Percentiles rank a stretch among this genome's conserved stretches.
phyloP scores from a whole-genome alignment of 64 coral and sea anemone species.

The Montipora cactus region DNA sequence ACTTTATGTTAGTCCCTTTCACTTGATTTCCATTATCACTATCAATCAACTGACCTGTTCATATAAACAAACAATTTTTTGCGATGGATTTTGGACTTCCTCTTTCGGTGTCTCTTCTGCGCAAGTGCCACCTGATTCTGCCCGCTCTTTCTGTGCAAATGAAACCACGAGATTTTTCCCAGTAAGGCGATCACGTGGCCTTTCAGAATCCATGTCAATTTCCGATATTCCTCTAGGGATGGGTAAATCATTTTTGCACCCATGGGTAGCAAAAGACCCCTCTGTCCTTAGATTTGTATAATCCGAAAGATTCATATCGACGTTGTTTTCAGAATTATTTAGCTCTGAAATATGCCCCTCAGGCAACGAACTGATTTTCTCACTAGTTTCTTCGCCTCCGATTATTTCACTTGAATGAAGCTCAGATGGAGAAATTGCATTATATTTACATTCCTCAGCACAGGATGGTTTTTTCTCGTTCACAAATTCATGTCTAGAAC shows the following conservation, averaged over 20 bases:
- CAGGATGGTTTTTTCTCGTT: not conserved
- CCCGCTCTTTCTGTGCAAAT: not conserved
- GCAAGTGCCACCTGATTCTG: not conserved
- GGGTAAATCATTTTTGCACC: not conserved
- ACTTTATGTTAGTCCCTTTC: too few relatives aligned
- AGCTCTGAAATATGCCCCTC: not conserved
- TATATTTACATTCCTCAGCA: too few relatives aligned
- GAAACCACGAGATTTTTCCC: not conserved
- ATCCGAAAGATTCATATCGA: not conserved
- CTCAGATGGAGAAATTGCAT: not conserved
- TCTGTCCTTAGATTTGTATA: not conserved
- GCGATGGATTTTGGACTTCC: conserved; percentile 23
- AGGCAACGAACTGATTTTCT: not conserved
- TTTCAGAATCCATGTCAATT: too few relatives aligned
- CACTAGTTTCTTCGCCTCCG: not conserved
- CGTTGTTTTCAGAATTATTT: not conserved
- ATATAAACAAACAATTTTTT: conserved; percentile 20
- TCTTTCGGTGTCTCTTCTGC: not conserved
- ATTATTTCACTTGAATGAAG: not conserved
- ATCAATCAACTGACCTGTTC: conserved; percentile 31
- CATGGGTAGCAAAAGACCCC: not conserved
- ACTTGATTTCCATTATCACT: not conserved
- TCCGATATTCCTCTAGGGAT: not conserved
- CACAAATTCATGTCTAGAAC: not conserved
- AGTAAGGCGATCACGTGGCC: not conserved